These are phyloP conservation scores for Galbula dea DNA, from an alignment of 2,113 vertebrate genomes.

Conservation along the genomic window DNA sequence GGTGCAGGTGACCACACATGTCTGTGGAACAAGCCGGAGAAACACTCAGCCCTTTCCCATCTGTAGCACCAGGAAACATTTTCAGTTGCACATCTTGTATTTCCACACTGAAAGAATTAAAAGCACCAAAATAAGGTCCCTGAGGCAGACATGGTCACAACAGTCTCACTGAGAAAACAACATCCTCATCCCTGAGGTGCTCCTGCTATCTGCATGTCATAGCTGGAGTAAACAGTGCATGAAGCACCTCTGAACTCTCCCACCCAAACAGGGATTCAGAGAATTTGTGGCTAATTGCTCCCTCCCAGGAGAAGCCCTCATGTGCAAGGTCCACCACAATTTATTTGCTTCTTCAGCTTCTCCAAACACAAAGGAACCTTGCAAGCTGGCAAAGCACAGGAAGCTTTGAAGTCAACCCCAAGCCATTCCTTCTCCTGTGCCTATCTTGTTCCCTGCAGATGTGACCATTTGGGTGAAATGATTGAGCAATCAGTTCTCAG, in stretches of 20 bases:
- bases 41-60: neutral
- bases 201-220: neutral
- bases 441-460: neutral
- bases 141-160: neutral
- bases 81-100: neutral
- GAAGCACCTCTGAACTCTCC: neutral
- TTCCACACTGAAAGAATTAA: neutral
- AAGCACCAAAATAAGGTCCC: neutral
- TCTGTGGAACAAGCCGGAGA: neutral
- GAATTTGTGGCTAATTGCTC: neutral
- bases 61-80: neutral
- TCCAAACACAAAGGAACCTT: neutral
- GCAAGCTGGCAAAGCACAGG: neutral
- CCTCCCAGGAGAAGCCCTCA: neutral
- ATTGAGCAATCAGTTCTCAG: neutral
- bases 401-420: neutral
- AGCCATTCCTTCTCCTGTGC: neutral
- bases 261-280: neutral
- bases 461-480: neutral
- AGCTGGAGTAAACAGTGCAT: neutral
- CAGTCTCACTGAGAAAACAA: neutral
- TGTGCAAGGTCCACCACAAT: neutral
- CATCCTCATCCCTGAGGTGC: neutral
- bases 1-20: accelerated
- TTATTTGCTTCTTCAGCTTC: neutral